Conservation (phyloP, 2,113 vertebrate species). For the Pseudorectes ferrugineus region DNA sequence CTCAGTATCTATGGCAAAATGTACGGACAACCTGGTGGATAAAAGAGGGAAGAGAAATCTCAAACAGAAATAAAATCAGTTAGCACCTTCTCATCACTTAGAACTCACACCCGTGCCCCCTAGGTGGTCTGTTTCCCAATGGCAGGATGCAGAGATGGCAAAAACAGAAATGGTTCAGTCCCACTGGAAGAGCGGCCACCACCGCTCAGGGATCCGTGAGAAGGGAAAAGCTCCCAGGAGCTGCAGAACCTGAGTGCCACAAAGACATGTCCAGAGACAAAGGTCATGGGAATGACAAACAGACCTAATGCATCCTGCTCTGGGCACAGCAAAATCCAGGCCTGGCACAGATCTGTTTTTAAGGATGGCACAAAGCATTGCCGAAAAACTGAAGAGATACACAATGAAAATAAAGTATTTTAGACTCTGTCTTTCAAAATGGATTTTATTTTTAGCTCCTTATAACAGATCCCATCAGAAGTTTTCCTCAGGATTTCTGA, state of each 20-base stretch:
- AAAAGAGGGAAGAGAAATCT: background rate
- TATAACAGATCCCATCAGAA: background rate
- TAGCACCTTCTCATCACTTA: background rate
- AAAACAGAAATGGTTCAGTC: background rate
- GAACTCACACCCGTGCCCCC: background rate
- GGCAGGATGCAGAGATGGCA: background rate
- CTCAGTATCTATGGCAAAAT: background rate
- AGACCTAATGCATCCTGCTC: background rate
- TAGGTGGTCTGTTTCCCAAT: background rate
- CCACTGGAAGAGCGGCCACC: accelerated
- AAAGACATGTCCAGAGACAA: background rate
- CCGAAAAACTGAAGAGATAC: background rate
- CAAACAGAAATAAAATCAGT: background rate
- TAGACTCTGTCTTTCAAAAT: background rate
- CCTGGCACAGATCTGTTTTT: background rate
- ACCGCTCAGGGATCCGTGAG: background rate
- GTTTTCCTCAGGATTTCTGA: background rate
- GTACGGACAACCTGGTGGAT: background rate
- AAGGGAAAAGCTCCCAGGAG: background rate
- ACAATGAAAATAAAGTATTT: background rate
- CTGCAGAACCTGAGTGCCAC: background rate
- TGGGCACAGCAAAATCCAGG: background rate
- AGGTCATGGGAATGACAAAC: background rate
- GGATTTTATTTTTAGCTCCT: background rate
- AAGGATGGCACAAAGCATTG: background rate